Base-by-base conservation (phyloP, 2,113 vertebrate genomes). In the Xenopus tropicalis region DNA sequence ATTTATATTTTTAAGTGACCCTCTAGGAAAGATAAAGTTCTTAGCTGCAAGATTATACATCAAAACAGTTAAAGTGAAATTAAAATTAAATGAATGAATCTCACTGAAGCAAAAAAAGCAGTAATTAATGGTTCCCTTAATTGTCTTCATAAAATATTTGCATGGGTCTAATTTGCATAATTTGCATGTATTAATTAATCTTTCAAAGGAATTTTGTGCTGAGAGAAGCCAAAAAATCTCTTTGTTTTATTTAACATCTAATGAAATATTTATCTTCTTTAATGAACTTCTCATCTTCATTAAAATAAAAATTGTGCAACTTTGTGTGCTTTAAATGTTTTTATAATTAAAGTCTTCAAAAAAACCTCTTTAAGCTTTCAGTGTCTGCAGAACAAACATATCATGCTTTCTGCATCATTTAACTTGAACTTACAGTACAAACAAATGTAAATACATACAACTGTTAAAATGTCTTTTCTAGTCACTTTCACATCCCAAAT, bases 141-240 rank as follows among this genome's bases (percentile, higher is more conserved):
- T 99, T 99, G 96, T 98, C 95, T 98, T 99, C 96, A 98, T 98
- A 99, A 98, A 98, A 98, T 99, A 99, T 98, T 98, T 98, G 97
- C 97, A 99, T 97, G 97, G 93, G 95, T 94, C 96, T 98, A 96
- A 98, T 99, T 99, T 98, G 97, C 97, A 99, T 99, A 99, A 99
- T 99, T 98, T 99, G 96, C 95, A 98, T 97, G 95, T 97, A 97
- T 99, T 99, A 98, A 98, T 99, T 99, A 99, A 99, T 99, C 96
- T 99, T 98, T 99, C 95, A 98, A 97, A 97, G 95, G 95, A 96
- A 98, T 98, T 99, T 99, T 98, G 88, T 98, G 96, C 97, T 99
- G 97, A 99, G 95, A 97, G 96, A 98, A 94, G 96, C 95, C 94
- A 96, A 98, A 97, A 98, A 95, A 92, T 93, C 90, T 93, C 91